A percentile compares a stretch with the other conserved stretches of the same genome.
Conservation (phyloP, 2,797 vertebrate species). For the Eulemur albifrons region DNA sequence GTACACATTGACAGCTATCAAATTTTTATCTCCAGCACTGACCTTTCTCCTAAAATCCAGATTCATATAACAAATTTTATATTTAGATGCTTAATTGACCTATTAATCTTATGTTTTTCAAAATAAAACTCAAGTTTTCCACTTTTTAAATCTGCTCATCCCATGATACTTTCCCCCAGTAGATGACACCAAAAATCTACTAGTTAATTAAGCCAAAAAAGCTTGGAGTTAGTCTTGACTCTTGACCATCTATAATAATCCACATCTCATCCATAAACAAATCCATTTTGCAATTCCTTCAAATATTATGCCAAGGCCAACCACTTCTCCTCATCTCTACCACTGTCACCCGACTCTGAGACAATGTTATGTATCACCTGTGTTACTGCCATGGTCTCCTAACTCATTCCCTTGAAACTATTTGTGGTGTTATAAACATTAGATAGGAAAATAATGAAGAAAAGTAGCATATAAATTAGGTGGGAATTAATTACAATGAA, state of each 20-base stretch:
- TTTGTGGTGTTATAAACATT: not conserved
- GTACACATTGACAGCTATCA: not conserved
- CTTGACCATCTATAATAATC: not conserved
- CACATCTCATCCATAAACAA: not conserved
- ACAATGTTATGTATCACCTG: not conserved
- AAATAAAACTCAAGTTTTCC: not conserved
- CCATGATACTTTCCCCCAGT: not conserved
- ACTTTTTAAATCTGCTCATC: not conserved
- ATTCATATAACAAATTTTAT: not conserved
- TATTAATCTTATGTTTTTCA: not conserved
- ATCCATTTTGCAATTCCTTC: not conserved
- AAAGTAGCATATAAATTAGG: not conserved
- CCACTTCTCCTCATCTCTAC: not conserved
- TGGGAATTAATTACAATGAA: not conserved
- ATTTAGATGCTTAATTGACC: not conserved
- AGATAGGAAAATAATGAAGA: not conserved
- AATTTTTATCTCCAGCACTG: not conserved
- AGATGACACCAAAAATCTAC: not conserved
- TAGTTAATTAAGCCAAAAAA: not conserved
- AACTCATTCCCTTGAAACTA: not conserved
- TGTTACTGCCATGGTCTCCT: not conserved
- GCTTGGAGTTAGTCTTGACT: not conserved
- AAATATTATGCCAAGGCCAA: not conserved
- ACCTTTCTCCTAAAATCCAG: not conserved
- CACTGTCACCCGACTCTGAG: not conserved